These are phyloP conservation scores for Idaea aversata DNA, from an alignment of 2,888 invertebrate species.

Conservation along the genomic window DNA sequence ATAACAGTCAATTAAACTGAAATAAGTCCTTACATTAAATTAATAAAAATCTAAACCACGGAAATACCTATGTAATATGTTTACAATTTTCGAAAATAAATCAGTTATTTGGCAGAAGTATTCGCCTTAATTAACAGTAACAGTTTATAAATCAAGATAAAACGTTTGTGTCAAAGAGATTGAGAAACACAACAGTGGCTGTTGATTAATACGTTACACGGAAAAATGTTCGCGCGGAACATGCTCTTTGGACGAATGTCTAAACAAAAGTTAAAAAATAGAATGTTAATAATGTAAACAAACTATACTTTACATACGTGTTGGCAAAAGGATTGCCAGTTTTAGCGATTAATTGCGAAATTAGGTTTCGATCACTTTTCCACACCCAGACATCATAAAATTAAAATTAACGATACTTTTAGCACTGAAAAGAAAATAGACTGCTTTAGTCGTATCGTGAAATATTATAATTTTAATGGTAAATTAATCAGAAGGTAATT, in stretches of 20 bases:
- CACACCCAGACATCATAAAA: background rate
- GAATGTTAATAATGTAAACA: conserved; percentile 44
- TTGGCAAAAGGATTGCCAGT: conserved; percentile 4
- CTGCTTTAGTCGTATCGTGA: background rate
- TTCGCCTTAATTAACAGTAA: conserved; percentile 4
- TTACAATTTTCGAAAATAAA: background rate
- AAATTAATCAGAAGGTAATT: background rate
- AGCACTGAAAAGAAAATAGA: background rate
- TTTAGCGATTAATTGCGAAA: conserved; percentile 4
- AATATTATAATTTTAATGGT: conserved; percentile 7
- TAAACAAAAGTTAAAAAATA: conserved; percentile 64
- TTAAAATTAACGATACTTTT: background rate
- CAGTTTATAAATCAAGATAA: conserved; percentile 1
- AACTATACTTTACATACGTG: conserved; percentile 16
- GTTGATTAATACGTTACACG: conserved; percentile 17
- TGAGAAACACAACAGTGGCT: background rate
- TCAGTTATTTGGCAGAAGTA: background rate
- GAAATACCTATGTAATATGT: too few relatives aligned
- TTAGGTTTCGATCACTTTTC: background rate
- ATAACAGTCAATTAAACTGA: too few relatives aligned
- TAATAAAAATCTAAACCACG: too few relatives aligned
- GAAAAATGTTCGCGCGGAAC: conserved; percentile 29
- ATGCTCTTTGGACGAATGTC: conserved; percentile 48
- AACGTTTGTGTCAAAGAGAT: background rate
- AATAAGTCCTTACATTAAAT: too few relatives aligned